Base-by-base conservation (phyloP, 92 coral and sea anemone species). In the Phymanthus crucifer region DNA sequence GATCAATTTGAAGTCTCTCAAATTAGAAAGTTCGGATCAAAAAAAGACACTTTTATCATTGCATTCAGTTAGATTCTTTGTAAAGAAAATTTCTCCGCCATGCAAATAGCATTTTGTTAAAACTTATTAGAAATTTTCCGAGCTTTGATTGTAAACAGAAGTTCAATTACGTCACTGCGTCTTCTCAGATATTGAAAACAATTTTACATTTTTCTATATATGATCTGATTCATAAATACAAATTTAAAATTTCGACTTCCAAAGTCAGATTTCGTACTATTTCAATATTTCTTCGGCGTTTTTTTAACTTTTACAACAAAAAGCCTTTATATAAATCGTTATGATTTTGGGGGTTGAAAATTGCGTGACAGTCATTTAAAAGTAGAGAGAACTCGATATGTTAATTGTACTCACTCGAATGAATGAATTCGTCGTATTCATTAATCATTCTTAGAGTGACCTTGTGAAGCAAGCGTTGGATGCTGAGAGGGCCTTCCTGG, bases 381-480 rank as follows among this genome's bases (percentile, higher is more conserved):
- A 61, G 34, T 27, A 61, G 68, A 11, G 34, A 8, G 33, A 61
- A 61, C 68, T 24, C 32, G 23, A 26, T 61, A 29, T 27, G 68
- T 29, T 9, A 61, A 61, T 24, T 27, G 68, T 9, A 24, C 19
- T 12, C 68, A 58, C 3, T 24, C 34, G 9, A 3, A 7, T 24
- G 66, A 57, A 57, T 21, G 66, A 23, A 50, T 24, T 2, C 10
- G n/a, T n/a, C n/a, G n/a, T n/a, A 61, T 24, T 12, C 26, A 61
- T 61, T 29, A 38, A 3, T 13, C 64, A 10, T 75, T 70, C 21
- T 33, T 54, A 91, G 94, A 89, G 79, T 47, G 83, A 85, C 50
- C 77, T 88, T 71, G 89, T 77, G 8, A 81, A 91, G 74, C 75
- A 85, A 58, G 81, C 90, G 18, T 91, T 91, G 27, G 40, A 72